A percentile compares a stretch with the other conserved stretches of the same genome.
Evolutionary conservation across 92 coral and sea anemone species (phyloP).

Genomic region (Zoanthus solanderi): DNA sequence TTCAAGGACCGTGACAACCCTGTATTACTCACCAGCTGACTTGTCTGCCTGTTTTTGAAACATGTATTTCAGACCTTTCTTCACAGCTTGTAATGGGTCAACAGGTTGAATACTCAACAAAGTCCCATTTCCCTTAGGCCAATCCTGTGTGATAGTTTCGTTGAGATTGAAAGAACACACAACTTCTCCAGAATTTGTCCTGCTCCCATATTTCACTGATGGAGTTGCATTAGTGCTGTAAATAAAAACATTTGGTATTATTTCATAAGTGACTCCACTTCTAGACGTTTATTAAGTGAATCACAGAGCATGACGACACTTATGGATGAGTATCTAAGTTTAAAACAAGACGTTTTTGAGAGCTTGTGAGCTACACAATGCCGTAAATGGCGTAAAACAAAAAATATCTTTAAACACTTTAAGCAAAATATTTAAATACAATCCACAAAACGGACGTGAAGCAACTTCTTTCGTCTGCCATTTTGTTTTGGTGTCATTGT

Average conservation of each 20-base stretch:
- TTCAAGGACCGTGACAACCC: no score
- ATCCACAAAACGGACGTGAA: no score
- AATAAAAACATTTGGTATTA: not conserved
- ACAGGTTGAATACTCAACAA: conserved; percentile 62
- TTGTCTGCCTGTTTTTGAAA: conserved; percentile 95
- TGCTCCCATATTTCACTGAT: conserved; percentile 84
- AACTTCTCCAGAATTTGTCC: conserved; percentile 93
- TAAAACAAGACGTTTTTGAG: no score
- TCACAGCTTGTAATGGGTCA: conserved; percentile 67
- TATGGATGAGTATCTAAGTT: no score
- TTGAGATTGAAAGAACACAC: conserved; percentile 81
- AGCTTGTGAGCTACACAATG: no score
- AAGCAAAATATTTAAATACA: no score
- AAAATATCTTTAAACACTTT: no score
- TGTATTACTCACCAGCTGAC: conserved; percentile 69
- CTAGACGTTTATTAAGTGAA: no score
- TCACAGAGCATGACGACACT: no score
- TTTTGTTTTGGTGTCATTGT: no score
- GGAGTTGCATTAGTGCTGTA: conserved; percentile 84
- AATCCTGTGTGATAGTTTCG: conserved; percentile 35
- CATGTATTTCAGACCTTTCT: conserved; percentile 85
- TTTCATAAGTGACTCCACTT: not conserved
- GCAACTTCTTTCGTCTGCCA: no score
- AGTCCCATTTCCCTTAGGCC: conserved; percentile 56
- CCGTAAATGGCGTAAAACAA: no score